Conservation (phyloP, 2,888 invertebrate genomes). For the Pachymerium ferrugineum region DNA sequence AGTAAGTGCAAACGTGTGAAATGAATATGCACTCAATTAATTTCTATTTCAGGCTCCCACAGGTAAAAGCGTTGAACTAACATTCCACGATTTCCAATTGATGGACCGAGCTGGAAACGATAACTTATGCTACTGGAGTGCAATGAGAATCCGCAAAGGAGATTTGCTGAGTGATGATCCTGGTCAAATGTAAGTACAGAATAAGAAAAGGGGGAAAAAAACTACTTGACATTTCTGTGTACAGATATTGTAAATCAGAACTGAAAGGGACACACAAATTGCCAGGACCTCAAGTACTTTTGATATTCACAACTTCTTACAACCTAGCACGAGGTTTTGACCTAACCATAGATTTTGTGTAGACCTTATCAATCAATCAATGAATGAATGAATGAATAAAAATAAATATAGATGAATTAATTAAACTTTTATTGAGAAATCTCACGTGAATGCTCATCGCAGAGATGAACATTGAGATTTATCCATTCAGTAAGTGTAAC, state of each 20-base stretch:
- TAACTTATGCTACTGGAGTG: not conserved
- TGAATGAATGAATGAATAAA: too few relatives aligned
- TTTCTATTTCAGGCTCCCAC: not conserved
- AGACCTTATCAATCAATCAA: too few relatives aligned
- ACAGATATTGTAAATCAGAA: not conserved
- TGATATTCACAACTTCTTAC: not conserved
- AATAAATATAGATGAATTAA: too few relatives aligned
- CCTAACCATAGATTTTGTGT: not conserved
- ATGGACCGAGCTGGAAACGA: not conserved
- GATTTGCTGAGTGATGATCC: slow-evolving; percentile 8
- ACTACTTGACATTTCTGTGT: not conserved
- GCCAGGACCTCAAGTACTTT: not conserved
- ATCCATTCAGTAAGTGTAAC: too few relatives aligned
- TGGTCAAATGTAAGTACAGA: not conserved
- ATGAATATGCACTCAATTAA: not conserved
- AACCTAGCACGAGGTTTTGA: not conserved
- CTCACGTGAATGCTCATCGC: too few relatives aligned
- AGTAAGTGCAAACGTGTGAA: not conserved
- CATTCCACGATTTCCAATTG: not conserved
- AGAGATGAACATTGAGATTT: too few relatives aligned
- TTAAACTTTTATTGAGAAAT: too few relatives aligned
- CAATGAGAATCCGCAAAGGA: not conserved
- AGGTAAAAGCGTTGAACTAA: not conserved
- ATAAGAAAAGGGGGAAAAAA: not conserved
- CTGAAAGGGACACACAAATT: not conserved